These are phyloP conservation scores for Coenobita brevimanus DNA, from an alignment of 1,140 invertebrate genomes.

Conservation along the genomic window DNA sequence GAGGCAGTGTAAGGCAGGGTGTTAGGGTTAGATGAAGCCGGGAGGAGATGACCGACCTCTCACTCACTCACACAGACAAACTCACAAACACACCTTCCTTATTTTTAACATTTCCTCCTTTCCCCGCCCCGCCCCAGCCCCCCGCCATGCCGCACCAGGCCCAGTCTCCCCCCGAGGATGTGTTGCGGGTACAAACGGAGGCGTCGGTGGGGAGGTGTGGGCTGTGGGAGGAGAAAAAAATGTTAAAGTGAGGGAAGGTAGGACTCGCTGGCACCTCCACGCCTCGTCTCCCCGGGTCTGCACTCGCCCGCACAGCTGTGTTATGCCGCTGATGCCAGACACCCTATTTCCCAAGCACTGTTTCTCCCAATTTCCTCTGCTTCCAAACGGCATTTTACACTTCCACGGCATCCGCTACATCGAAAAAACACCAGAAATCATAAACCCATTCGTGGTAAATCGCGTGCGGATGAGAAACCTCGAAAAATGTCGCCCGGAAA, in stretches of 20 bases:
- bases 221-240: background rate
- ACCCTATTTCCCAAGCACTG: constrained; percentile 32
- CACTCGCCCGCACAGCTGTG: constrained; percentile 62
- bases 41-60: constrained; percentile 21
- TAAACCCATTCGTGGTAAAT: background rate
- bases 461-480: background rate
- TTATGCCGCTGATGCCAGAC: constrained; percentile 51
- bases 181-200: background rate
- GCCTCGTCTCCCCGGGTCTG: constrained; percentile 52
- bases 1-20: constrained; percentile 46
- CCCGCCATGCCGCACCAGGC: background rate
- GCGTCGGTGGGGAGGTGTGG: background rate
- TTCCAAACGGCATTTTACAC: background rate
- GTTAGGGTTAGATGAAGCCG: constrained; percentile 57
- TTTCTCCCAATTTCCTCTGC: background rate
- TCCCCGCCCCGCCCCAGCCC: no score
- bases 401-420: background rate
- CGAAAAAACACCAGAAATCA: background rate
- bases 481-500: background rate
- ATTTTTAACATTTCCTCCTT: background rate
- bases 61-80: constrained; percentile 6
- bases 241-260: background rate
- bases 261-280: constrained; percentile 51
- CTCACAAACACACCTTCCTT: background rate
- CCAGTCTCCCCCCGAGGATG: background rate